Percentiles rank a stretch among this genome's conserved stretches.
phyloP scores from a whole-genome alignment of 2,888 invertebrate species.

The Criorhina ranunculi region DNA sequence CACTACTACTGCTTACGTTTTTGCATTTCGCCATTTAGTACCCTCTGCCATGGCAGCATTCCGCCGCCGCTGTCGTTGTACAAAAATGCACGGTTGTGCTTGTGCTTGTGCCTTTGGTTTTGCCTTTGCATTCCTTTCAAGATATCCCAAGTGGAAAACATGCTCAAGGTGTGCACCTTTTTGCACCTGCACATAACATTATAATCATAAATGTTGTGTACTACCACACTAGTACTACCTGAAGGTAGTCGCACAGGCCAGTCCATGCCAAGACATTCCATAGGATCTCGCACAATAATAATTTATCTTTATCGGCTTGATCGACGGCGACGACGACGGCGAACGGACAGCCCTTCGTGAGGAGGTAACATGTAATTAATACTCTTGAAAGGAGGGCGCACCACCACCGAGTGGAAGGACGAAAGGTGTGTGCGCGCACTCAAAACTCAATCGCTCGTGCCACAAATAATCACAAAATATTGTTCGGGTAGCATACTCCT shows the following conservation, averaged over 20 bases:
- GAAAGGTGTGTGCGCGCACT: slow-evolving; percentile 49
- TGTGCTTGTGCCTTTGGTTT: slow-evolving; percentile 19
- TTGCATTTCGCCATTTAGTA: slow-evolving; percentile 41
- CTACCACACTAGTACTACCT: slow-evolving; percentile 50
- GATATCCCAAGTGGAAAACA: slow-evolving; percentile 55
- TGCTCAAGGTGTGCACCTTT: slow-evolving; percentile 76
- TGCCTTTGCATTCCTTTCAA: slow-evolving; percentile 47
- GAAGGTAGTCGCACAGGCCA: slow-evolving; percentile 9
- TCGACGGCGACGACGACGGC: slow-evolving; percentile 53
- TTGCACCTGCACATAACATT: slow-evolving; percentile 76
- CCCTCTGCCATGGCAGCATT: not conserved
- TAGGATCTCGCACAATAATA: slow-evolving; percentile 72
- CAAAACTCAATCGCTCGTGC: slow-evolving; percentile 76
- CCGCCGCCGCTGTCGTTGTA: too few relatives aligned
- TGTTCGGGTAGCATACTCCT: slow-evolving; percentile 43
- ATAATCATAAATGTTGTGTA: slow-evolving; percentile 73
- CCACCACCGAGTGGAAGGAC: slow-evolving; percentile 30
- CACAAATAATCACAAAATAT: slow-evolving; percentile 68
- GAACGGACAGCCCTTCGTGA: slow-evolving; percentile 45
- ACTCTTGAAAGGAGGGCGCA: slow-evolving; percentile 51
- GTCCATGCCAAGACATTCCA: slow-evolving; percentile 35
- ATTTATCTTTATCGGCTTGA: slow-evolving; percentile 76
- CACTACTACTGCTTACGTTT: not conserved
- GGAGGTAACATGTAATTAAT: slow-evolving; percentile 74
- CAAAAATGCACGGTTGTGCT: slow-evolving; percentile 5